Percentiles rank a stretch among this genome's conserved stretches.
These are phyloP conservation scores for Semnornis frantzii DNA, from an alignment of 2,113 vertebrate species.

Conservation along the genomic window DNA sequence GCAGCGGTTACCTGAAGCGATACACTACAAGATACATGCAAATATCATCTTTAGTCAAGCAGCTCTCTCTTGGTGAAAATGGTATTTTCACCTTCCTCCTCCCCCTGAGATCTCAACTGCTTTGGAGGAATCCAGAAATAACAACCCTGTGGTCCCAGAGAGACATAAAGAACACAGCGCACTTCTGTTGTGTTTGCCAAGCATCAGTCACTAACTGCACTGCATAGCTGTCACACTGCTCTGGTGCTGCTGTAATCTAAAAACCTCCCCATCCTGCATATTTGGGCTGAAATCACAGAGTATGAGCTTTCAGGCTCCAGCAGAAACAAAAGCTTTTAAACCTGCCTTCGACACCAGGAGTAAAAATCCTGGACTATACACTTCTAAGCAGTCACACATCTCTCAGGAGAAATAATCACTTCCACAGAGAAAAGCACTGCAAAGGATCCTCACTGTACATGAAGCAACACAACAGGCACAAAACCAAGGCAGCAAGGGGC, in stretches of 20 bases:
- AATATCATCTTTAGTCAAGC: rapidly evolving
- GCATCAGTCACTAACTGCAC: neutral
- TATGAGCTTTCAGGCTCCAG: neutral
- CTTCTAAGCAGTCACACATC: neutral
- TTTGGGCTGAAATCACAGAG: rapidly evolving
- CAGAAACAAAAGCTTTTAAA: neutral
- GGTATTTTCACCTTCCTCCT: neutral
- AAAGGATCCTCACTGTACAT: neutral
- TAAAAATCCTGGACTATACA: neutral
- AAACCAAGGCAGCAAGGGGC: neutral
- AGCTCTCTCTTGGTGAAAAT: neutral
- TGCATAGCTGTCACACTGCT: neutral
- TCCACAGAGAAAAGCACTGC: neutral
- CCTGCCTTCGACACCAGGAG: neutral
- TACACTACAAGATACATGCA: rapidly evolving
- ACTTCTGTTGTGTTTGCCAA: neutral
- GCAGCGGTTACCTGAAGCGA: neutral
- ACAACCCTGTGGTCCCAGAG: neutral
- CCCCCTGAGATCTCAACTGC: neutral
- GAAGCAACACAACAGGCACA: neutral
- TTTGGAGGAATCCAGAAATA: neutral
- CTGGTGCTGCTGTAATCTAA: neutral
- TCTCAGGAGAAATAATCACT: neutral
- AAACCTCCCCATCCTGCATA: neutral
- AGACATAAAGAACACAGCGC: neutral